Evolutionary conservation across 1,140 invertebrate species (phyloP).

Genomic region (Drosophila auraria): DNA sequence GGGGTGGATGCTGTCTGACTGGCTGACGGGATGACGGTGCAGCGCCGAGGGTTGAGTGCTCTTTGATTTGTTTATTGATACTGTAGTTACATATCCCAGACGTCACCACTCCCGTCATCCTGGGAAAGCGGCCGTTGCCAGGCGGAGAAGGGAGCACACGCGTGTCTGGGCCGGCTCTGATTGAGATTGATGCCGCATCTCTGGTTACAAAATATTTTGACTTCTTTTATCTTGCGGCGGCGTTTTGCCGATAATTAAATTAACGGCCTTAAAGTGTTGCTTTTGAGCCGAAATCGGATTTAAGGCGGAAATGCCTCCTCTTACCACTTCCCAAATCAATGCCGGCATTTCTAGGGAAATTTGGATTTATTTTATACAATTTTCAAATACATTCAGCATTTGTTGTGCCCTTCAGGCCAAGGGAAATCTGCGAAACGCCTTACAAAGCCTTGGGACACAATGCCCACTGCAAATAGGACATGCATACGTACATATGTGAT

Average conservation of each 20-base stretch:
- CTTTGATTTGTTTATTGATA: slow-evolving; percentile 73
- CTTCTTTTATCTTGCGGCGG: slow-evolving; percentile 70
- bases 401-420: background rate
- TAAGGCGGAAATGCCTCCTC: slow-evolving; percentile 18
- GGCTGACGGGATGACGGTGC: slow-evolving; percentile 56
- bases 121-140: slow-evolving; percentile 38
- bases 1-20: slow-evolving; percentile 70
- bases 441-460: slow-evolving; percentile 50
- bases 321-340: background rate
- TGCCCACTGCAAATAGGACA: slow-evolving; percentile 4
- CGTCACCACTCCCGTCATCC: slow-evolving; percentile 41
- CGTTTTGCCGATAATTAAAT: slow-evolving; percentile 67
- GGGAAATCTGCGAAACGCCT: slow-evolving; percentile 43
- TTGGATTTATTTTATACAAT: slow-evolving; percentile 53
- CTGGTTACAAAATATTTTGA: slow-evolving; percentile 81
- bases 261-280: slow-evolving; percentile 64
- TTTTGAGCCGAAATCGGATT: slow-evolving; percentile 17
- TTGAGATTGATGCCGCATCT: slow-evolving; percentile 67
- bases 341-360: slow-evolving; percentile 21
- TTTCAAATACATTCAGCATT: slow-evolving; percentile 8
- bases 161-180: slow-evolving; percentile 65
- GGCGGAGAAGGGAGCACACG: slow-evolving; percentile 54
- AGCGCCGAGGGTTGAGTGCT: slow-evolving; percentile 23
- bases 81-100: slow-evolving; percentile 66
- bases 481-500: background rate